Conservation (phyloP, 2,113 vertebrate species). For the Scopus umbretta region DNA sequence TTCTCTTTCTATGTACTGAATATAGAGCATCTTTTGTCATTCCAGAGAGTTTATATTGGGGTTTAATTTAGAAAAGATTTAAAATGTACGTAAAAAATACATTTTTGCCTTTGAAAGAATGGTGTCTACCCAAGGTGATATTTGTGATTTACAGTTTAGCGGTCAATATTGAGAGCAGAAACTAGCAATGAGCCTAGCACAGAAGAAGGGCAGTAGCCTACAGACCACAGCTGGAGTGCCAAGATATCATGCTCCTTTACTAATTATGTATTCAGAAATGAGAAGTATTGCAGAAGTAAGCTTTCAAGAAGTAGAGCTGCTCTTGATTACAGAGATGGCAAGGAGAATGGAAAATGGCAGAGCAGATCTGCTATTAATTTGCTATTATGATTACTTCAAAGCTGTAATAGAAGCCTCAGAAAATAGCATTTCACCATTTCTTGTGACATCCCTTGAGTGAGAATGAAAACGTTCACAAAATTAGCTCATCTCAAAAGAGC, state of each 20-base stretch:
- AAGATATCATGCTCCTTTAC: not conserved
- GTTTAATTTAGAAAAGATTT: not conserved
- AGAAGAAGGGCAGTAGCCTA: not conserved
- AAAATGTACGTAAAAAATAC: not conserved
- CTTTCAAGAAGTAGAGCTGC: not conserved
- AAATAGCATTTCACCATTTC: constrained; percentile 20
- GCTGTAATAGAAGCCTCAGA: not conserved
- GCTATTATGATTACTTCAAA: constrained; percentile 16
- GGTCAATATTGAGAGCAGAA: not conserved
- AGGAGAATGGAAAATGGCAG: constrained; percentile 17
- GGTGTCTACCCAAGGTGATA: not conserved
- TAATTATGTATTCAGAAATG: not conserved
- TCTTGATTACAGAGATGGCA: constrained; percentile 22
- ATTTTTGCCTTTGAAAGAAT: not conserved
- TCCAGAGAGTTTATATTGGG: not conserved
- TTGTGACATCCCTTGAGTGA: constrained; percentile 4
- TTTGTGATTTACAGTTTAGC: not conserved
- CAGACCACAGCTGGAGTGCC: not conserved
- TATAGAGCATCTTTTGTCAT: not conserved
- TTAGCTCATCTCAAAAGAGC: not conserved
- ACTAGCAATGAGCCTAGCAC: not conserved
- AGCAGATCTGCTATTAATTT: constrained; percentile 34
- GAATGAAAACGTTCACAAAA: constrained; percentile 3
- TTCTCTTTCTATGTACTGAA: not conserved
- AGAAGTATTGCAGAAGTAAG: not conserved